Percentiles rank a stretch among this genome's conserved stretches.
These are phyloP conservation scores for Ctenosaura bakeri DNA, from an alignment of 2,797 vertebrate species.

Conservation along the genomic window DNA sequence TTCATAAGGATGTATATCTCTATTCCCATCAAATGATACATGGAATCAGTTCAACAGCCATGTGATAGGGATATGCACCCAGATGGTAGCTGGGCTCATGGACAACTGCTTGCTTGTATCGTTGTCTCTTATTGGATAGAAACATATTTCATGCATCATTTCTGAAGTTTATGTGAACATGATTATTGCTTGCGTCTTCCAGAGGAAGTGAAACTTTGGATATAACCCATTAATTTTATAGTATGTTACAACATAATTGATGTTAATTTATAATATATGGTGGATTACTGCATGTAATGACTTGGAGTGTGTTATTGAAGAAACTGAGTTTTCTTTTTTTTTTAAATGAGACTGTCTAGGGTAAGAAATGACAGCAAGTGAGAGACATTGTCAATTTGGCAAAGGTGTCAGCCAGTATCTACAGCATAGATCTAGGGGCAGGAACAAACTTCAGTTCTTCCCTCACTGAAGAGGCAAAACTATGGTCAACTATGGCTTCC, in stretches of 20 bases:
- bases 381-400: background rate
- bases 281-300: background rate
- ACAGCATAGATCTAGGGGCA: background rate
- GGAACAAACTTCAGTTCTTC: background rate
- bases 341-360: too few relatives aligned
- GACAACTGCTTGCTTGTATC: background rate
- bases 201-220: slow-evolving; percentile 7
- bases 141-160: background rate
- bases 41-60: background rate
- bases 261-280: background rate
- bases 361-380: background rate
- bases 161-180: background rate
- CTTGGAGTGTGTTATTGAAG: background rate
- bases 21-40: background rate
- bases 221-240: slow-evolving; percentile 9
- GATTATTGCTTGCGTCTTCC: background rate
- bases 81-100: background rate
- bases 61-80: background rate
- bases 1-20: background rate
- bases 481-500: too few relatives aligned
- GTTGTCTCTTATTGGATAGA: background rate
- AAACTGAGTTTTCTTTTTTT: background rate
- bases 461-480: background rate
- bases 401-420: background rate
- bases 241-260: background rate